A percentile compares a stretch with the other conserved stretches of the same genome.
phyloP scores from a whole-genome alignment of 2,888 invertebrate species.

The Mythimna loreyi region DNA sequence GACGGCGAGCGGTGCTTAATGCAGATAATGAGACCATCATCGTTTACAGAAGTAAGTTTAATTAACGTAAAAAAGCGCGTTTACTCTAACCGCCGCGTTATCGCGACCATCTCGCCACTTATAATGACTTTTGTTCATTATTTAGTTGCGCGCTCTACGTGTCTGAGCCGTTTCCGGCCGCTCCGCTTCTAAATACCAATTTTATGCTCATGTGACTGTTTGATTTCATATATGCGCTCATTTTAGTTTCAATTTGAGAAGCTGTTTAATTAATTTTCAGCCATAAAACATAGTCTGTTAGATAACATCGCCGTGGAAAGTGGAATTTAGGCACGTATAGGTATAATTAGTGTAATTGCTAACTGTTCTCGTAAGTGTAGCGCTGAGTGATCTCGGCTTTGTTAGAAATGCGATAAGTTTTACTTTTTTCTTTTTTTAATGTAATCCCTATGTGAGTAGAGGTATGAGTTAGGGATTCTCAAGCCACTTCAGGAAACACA shows the following conservation, averaged over 20 bases:
- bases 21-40: constrained; percentile 86
- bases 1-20: constrained; percentile 77
- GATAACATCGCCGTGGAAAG: constrained; percentile 68
- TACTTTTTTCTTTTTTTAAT: not conserved
- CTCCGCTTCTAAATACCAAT: constrained; percentile 82
- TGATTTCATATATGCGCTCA: constrained; percentile 73
- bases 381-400: constrained; percentile 64
- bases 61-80: constrained; percentile 90
- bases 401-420: constrained; percentile 66
- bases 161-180: constrained; percentile 84
- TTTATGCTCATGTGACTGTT: constrained; percentile 83
- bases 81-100: constrained; percentile 87
- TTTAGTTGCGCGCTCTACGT: constrained; percentile 83
- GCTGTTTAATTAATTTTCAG: constrained; percentile 80
- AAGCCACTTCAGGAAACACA: not conserved
- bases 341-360: constrained; percentile 71
- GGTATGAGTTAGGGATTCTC: not conserved
- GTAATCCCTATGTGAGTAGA: not conserved
- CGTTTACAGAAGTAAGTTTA: constrained; percentile 89
- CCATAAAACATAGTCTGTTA: constrained; percentile 67
- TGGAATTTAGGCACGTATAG: constrained; percentile 58
- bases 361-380: constrained; percentile 64
- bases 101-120: constrained; percentile 85
- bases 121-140: constrained; percentile 90
- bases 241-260: constrained; percentile 74